Evolutionary conservation across 2,113 vertebrate genomes (phyloP).

Genomic region (Chamaetylas fuelleborni): DNA sequence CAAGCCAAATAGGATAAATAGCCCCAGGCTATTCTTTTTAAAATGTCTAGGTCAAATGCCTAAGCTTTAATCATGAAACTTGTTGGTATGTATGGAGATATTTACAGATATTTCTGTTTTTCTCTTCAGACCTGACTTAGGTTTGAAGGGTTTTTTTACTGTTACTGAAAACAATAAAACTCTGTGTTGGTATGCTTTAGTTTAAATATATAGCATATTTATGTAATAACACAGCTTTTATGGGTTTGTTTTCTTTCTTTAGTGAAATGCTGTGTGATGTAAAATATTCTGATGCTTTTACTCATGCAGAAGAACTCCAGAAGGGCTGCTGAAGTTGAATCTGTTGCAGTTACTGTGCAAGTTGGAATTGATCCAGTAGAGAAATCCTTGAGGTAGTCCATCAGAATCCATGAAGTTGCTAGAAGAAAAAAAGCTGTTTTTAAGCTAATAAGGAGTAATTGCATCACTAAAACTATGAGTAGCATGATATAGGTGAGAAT

Average conservation of each 20-base stretch:
- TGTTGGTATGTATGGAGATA: background rate
- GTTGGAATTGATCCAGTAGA: background rate
- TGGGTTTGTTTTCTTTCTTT: background rate
- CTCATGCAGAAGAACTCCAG: background rate
- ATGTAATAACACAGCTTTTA: background rate
- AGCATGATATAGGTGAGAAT: background rate
- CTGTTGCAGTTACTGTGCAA: background rate
- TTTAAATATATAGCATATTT: background rate
- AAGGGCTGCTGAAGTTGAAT: background rate
- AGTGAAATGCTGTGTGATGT: background rate
- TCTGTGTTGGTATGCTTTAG: background rate
- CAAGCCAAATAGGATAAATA: background rate
- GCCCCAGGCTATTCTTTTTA: background rate
- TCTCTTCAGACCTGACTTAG: background rate
- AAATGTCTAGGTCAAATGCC: background rate
- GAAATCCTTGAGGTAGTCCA: background rate
- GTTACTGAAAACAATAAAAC: background rate
- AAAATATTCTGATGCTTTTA: background rate
- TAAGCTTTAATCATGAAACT: background rate
- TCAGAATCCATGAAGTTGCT: background rate
- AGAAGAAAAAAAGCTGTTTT: background rate
- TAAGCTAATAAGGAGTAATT: background rate
- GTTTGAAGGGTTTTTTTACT: background rate
- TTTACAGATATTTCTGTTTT: background rate
- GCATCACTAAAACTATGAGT: background rate